Conservation (phyloP, 2,113 vertebrate species). For the Mionectes macconnelli region DNA sequence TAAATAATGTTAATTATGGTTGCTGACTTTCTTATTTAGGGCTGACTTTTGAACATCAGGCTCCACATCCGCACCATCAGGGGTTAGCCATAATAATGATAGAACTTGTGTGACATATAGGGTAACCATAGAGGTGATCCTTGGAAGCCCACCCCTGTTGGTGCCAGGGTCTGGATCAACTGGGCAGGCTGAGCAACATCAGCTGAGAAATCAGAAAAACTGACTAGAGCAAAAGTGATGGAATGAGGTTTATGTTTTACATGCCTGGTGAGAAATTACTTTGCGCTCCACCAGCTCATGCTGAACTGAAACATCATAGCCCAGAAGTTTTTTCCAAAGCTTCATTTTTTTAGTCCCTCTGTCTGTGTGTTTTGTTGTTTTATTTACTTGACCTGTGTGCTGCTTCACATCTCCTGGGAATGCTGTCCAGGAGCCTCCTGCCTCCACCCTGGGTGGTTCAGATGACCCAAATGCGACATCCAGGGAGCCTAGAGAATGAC, state of each 20-base stretch:
- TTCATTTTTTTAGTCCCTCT: neutral
- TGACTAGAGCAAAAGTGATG: neutral
- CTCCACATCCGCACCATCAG: neutral
- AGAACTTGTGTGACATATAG: neutral
- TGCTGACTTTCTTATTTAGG: neutral
- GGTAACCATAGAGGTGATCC: neutral
- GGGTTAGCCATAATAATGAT: neutral
- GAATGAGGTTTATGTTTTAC: neutral
- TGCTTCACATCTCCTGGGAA: neutral
- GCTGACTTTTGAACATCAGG: neutral
- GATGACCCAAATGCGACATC: constrained; percentile 11
- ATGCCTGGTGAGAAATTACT: neutral
- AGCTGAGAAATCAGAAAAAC: neutral
- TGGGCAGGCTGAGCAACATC: neutral
- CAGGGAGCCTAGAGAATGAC: neutral
- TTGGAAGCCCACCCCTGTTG: neutral
- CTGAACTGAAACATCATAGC: neutral
- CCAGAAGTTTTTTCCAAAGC: neutral
- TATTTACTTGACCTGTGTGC: neutral
- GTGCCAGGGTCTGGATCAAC: neutral
- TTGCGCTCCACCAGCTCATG: neutral
- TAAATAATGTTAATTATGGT: neutral
- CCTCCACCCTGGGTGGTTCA: constrained; percentile 39
- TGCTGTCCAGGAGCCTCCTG: neutral
- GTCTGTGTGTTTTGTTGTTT: neutral